Base-by-base conservation (phyloP, 2,797 vertebrate genomes). In the Enteromius viviparus region DNA sequence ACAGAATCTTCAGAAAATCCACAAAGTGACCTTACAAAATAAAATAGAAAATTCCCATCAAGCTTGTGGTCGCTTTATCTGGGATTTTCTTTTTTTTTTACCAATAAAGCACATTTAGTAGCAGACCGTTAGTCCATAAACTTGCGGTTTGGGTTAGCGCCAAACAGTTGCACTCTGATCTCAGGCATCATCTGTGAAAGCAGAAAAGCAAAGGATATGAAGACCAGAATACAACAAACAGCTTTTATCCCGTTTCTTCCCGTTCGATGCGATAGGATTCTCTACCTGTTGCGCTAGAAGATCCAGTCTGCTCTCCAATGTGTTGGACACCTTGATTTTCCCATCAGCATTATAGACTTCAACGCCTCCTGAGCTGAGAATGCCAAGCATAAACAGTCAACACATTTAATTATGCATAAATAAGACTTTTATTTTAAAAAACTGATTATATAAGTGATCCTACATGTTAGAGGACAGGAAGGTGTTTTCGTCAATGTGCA, bases 241-340 rank as follows among this genome's bases (percentile, higher is more conserved):
- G 9, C 14, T 40, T 79, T 53, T 14, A 34, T 34, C 21, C 21
- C 0, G n/a, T 69, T 19, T 42, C 26, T 11, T 60, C n/a, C 51
- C 6, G 49, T 42, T 42, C 6, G 32, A 32, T 32, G 37, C 15
- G 26, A 34, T 29, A 53, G 32, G 49, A 21, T 82, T 29, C 11
- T 32, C 89, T 88, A 99, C 98, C 96, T 99, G 98, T 93, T 99
- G 97, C 79, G 97, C 97, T 88, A 99, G 95, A 65, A 99, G 97
- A 4, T 99, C 97, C 95, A 99, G 94, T 78, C 97, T 93, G 92
- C 97, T 99, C 89, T 99, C 98, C 88, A 99, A 88, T 15, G 98
- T 99, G 93, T 99, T 99, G 84, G 97, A 89, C 86, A 99, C 98
- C 89, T 99, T 99, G 88, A 99, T 99, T 92, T 97, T 99, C 42